phyloP scores from a whole-genome alignment of 2,113 vertebrate genomes.

The Ondatra zibethicus region DNA sequence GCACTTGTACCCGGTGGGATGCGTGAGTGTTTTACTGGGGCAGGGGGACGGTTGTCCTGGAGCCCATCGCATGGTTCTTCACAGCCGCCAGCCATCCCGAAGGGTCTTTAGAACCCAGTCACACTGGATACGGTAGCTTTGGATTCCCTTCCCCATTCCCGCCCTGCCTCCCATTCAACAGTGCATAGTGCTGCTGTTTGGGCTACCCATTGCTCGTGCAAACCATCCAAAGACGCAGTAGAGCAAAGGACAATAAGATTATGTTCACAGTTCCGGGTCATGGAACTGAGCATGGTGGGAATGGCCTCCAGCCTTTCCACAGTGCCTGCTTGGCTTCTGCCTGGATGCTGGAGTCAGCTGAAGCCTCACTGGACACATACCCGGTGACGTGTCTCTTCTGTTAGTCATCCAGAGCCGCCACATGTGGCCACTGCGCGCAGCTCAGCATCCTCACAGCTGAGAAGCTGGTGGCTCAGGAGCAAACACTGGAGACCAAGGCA shows the following conservation, averaged over 20 bases:
- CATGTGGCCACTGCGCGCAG: accelerated
- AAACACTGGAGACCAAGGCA: not conserved
- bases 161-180: too few relatives aligned
- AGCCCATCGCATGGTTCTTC: too few relatives aligned
- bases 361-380: not conserved
- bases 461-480: not conserved
- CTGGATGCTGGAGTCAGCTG: not conserved
- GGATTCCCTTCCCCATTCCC: accelerated
- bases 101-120: not conserved
- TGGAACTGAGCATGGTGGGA: not conserved
- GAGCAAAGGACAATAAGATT: not conserved
- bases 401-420: not conserved
- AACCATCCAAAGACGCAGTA: not conserved
- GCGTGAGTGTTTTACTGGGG: too few relatives aligned
- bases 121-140: accelerated
- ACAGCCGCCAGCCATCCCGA: not conserved
- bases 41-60: not conserved
- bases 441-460: not conserved
- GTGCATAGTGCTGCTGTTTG: not conserved
- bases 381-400: not conserved
- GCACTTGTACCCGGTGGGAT: not conserved
- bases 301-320: not conserved
- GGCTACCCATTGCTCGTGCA: not conserved
- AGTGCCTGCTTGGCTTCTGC: not conserved
- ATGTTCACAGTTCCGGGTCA: not conserved